Percentiles rank a stretch among this genome's conserved stretches.
phyloP scores from a whole-genome alignment of 2,888 invertebrate genomes.

The Plagodis dolabraria region DNA sequence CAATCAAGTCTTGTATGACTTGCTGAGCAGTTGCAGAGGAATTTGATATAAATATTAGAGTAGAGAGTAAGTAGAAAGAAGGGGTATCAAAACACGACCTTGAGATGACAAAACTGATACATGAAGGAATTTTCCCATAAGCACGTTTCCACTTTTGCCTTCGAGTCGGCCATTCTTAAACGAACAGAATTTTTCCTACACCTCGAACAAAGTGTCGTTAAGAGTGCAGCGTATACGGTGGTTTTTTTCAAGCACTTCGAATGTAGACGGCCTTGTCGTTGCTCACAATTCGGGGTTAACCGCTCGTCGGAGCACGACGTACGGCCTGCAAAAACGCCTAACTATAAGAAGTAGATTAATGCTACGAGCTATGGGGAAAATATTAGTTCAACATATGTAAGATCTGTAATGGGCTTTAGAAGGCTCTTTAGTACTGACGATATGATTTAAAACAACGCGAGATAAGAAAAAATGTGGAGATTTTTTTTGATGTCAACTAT shows the following conservation, averaged over 20 bases:
- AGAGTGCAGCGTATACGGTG: constrained; percentile 40
- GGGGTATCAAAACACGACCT: too few species aligned
- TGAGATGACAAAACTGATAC: too few species aligned
- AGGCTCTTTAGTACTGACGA: too few species aligned
- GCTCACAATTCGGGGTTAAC: constrained; percentile 74
- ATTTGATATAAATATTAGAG: too few species aligned
- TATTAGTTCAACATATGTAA: too few species aligned
- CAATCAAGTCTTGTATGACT: too few species aligned
- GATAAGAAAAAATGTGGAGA: too few species aligned
- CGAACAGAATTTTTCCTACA: constrained; percentile 13
- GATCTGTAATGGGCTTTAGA: too few species aligned
- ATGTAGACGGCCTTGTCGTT: constrained; percentile 73
- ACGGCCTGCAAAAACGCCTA: constrained; percentile 29
- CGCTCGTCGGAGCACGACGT: constrained; percentile 43
- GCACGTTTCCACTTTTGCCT: background rate
- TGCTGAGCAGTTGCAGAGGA: too few species aligned
- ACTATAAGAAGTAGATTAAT: background rate
- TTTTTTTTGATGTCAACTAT: too few species aligned
- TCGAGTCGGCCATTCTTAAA: background rate
- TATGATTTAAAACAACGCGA: too few species aligned
- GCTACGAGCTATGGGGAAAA: background rate
- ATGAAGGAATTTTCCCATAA: constrained; percentile 10
- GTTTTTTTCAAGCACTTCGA: constrained; percentile 60
- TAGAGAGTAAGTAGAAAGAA: too few species aligned
- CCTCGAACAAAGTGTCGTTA: constrained; percentile 23